These are phyloP conservation scores for Cataglyphis hispanica DNA, from an alignment of 1,140 invertebrate species.

Conservation along the genomic window DNA sequence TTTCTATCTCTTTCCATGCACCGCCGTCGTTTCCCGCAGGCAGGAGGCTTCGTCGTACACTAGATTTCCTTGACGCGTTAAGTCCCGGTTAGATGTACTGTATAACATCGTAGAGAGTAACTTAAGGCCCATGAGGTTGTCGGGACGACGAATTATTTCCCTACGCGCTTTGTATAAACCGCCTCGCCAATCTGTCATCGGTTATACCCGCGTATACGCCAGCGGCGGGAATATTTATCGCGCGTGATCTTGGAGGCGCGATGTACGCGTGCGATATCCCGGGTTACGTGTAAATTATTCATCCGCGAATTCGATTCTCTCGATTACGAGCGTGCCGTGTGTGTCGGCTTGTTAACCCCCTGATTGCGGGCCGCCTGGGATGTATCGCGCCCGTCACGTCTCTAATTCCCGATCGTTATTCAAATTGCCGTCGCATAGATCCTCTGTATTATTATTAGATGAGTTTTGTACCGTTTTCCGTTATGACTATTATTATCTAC, in stretches of 20 bases:
- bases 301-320: constrained; percentile 68
- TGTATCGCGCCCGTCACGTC: constrained; percentile 50
- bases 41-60: background rate
- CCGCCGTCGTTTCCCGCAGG: constrained; percentile 7
- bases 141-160: constrained; percentile 71
- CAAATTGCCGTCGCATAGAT: constrained; percentile 44
- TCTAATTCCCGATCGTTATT: constrained; percentile 64
- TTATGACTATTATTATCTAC: constrained; percentile 33
- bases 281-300: constrained; percentile 65
- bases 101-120: constrained; percentile 65
- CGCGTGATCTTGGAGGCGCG: constrained; percentile 19
- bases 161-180: constrained; percentile 58
- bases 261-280: constrained; percentile 55
- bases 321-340: constrained; percentile 48
- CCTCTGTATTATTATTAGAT: constrained; percentile 49
- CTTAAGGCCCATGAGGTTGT: constrained; percentile 72
- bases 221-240: constrained; percentile 59
- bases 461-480: constrained; percentile 50
- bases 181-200: constrained; percentile 72
- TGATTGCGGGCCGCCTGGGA: constrained; percentile 46
- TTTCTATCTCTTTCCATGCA: constrained; percentile 39
- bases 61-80: constrained; percentile 70
- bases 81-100: constrained; percentile 65
- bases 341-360: constrained; percentile 51
- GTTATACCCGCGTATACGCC: constrained; percentile 48